A percentile compares a stretch with the other conserved stretches of the same genome.
Conservation (phyloP, 92 coral and sea anemone genomes). For the Umimayanthus chanpuru region DNA sequence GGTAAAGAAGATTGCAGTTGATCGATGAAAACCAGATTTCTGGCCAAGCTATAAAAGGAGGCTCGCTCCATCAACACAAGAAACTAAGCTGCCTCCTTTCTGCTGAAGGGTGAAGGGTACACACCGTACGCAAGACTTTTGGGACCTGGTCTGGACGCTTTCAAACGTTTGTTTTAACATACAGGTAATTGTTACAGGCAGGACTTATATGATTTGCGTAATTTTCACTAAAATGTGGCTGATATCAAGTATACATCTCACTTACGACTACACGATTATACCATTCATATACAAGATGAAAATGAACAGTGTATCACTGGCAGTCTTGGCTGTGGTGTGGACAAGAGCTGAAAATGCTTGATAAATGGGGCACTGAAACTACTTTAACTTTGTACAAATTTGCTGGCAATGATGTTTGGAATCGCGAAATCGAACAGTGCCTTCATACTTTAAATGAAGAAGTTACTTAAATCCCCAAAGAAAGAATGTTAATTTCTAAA, state of each 20-base stretch:
- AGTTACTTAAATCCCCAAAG: too few species aligned
- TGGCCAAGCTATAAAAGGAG: slow-evolving; percentile 5
- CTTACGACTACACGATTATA: not conserved
- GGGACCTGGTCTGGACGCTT: not conserved
- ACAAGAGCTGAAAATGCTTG: not conserved
- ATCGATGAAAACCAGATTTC: slow-evolving; percentile 28
- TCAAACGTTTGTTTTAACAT: not conserved
- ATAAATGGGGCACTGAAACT: not conserved
- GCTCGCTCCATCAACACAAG: not conserved
- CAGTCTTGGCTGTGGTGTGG: not conserved
- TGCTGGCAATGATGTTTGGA: not conserved
- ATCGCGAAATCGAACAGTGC: not conserved
- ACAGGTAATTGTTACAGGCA: not conserved
- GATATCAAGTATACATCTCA: not conserved
- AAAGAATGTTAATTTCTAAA: too few species aligned
- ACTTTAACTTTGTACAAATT: not conserved
- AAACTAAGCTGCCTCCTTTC: not conserved
- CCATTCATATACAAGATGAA: not conserved
- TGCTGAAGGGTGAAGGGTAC: not conserved
- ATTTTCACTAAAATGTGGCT: not conserved
- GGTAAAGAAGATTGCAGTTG: slow-evolving; percentile 15
- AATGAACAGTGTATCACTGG: not conserved
- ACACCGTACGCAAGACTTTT: not conserved
- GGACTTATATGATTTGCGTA: not conserved
- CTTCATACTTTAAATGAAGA: too few species aligned